Conservation (phyloP, 1,140 invertebrate species). For the Aplysia californica region DNA sequence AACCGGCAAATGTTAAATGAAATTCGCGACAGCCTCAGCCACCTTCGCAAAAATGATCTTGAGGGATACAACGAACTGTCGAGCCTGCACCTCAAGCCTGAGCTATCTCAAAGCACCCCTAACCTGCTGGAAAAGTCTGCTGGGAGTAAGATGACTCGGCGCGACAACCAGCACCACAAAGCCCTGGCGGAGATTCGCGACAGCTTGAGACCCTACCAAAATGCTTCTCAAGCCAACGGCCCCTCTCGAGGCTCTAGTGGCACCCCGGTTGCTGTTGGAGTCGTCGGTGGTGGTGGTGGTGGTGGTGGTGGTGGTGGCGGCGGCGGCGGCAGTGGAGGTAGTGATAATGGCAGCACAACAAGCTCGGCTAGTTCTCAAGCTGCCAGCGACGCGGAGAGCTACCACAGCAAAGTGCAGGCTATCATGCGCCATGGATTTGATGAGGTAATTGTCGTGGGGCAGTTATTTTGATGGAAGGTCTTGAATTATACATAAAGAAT, state of each 20-base stretch:
- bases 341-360: slow-evolving; percentile 35
- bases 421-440: slow-evolving; percentile 52
- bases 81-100: slow-evolving; percentile 36
- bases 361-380: slow-evolving; percentile 32
- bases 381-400: slow-evolving; percentile 67
- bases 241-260: too few species aligned
- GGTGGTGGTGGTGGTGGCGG: too few species aligned
- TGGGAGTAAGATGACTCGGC: slow-evolving; percentile 34
- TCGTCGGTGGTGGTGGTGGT: too few species aligned
- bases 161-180: slow-evolving; percentile 80
- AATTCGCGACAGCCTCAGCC: slow-evolving; percentile 60
- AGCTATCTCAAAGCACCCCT: slow-evolving; percentile 51
- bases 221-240: slow-evolving; percentile 59
- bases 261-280: too few species aligned
- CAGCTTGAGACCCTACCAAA: slow-evolving; percentile 85
- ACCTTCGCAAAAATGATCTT: slow-evolving; percentile 46
- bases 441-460: slow-evolving; percentile 56
- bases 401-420: slow-evolving; percentile 45
- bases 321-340: slow-evolving; percentile 69
- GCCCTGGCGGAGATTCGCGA: slow-evolving; percentile 88
- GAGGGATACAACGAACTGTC: slow-evolving; percentile 34
- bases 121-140: slow-evolving; percentile 44
- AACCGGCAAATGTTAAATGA: slow-evolving; percentile 63
- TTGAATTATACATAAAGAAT: too few species aligned
- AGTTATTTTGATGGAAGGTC: too few species aligned